These are phyloP conservation scores for Alectura lathami DNA, from an alignment of 2,113 vertebrate genomes.

Conservation along the genomic window DNA sequence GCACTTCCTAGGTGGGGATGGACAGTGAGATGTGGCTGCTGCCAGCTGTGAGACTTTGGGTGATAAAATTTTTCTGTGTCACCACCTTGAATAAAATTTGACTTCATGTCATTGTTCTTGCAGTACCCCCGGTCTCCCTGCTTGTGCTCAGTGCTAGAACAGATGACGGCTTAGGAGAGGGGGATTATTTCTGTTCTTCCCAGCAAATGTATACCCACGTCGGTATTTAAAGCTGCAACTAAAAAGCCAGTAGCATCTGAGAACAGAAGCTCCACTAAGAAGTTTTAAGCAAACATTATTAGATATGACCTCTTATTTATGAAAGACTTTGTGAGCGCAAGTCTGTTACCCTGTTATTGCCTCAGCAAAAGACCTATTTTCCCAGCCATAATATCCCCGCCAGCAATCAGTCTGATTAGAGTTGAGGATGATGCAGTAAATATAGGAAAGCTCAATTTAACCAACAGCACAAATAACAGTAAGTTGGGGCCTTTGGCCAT, in stretches of 20 bases:
- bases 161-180: conserved; percentile 48
- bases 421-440: conserved; percentile 57
- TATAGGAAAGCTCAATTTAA: conserved; percentile 64
- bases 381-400: not conserved
- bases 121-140: not conserved
- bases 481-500: conserved; percentile 50
- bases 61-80: not conserved
- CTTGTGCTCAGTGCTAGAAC: not conserved
- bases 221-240: conserved; percentile 55
- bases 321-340: not conserved
- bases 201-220: not conserved
- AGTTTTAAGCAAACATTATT: conserved; percentile 73
- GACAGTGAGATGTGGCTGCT: not conserved
- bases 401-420: conserved; percentile 68
- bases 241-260: conserved; percentile 15
- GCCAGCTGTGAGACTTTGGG: not conserved
- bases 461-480: conserved; percentile 55
- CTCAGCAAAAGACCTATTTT: conserved; percentile 39
- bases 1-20: not conserved
- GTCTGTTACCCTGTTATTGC: conserved; percentile 20
- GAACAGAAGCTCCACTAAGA: conserved; percentile 61
- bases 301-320: conserved; percentile 69
- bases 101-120: not conserved
- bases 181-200: conserved; percentile 50
- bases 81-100: not conserved